Conservation (phyloP, 2,113 vertebrate species). For the Leptocoma aspasia region DNA sequence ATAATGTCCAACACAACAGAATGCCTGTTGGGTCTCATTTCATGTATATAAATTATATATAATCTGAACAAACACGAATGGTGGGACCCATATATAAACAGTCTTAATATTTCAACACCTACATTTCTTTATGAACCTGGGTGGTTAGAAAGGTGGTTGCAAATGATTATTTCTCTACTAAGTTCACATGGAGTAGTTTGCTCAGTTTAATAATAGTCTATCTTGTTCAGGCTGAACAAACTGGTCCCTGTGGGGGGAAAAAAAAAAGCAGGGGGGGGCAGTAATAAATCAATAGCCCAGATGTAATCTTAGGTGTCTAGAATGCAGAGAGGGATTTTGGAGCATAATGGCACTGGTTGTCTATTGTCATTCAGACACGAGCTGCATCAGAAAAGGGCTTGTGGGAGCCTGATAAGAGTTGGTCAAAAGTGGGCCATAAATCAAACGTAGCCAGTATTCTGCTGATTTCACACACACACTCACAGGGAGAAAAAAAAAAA, state of each 20-base stretch:
- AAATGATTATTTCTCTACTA: conserved; percentile 79
- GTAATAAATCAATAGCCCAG: conserved; percentile 94
- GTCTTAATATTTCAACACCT: conserved; percentile 70
- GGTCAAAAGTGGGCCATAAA: conserved; percentile 92
- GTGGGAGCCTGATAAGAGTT: conserved; percentile 95
- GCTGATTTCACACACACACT: conserved; percentile 81
- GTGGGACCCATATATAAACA: conserved; percentile 68
- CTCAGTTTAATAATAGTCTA: conserved; percentile 78
- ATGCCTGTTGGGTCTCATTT: conserved; percentile 69
- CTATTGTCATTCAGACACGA: conserved; percentile 95
- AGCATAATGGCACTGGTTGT: conserved; percentile 90
- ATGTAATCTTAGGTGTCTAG: conserved; percentile 97
- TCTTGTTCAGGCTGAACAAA: conserved; percentile 81
- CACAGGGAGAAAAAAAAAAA: neutral
- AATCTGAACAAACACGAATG: conserved; percentile 64
- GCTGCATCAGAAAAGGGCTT: conserved; percentile 87
- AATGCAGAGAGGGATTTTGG: conserved; percentile 87
- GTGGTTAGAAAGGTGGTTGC: conserved; percentile 65
- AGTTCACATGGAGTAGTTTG: conserved; percentile 77
- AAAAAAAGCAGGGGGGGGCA: conserved; percentile 63
- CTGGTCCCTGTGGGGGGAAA: conserved; percentile 70
- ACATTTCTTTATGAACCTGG: conserved; percentile 55
- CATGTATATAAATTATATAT: conserved; percentile 64
- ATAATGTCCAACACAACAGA: conserved; percentile 60
- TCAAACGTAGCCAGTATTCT: conserved; percentile 84